Percentiles rank a stretch among this genome's conserved stretches.
Evolutionary conservation across 2,888 invertebrate genomes (phyloP).

Genomic region (Campoletis raptor): DNA sequence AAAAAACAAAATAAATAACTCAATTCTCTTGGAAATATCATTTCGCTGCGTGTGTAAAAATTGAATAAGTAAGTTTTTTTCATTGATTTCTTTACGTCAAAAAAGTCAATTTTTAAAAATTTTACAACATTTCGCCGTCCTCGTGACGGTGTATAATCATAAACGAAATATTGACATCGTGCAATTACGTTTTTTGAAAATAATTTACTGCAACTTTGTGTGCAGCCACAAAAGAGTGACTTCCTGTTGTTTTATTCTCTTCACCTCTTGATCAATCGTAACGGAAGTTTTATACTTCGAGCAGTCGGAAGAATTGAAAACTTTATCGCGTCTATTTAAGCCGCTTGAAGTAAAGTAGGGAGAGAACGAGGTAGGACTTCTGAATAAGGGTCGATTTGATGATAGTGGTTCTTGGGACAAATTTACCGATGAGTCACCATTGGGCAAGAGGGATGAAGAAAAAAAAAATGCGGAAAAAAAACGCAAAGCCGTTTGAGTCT

Average conservation of each 20-base stretch:
- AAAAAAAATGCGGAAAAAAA: slow-evolving; percentile 5
- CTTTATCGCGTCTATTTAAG: slow-evolving; percentile 8
- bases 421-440: slow-evolving; percentile 51
- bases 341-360: slow-evolving; percentile 11
- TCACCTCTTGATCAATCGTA: not conserved
- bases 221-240: not conserved
- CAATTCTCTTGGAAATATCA: no score
- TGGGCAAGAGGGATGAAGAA: slow-evolving; percentile 24
- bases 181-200: no score
- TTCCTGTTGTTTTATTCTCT: not conserved
- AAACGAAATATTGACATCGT: no score
- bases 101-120: no score
- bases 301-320: slow-evolving; percentile 2
- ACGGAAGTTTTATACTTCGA: not conserved
- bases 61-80: no score
- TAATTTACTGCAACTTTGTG: not conserved
- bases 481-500: slow-evolving; percentile 18
- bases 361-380: slow-evolving; percentile 18
- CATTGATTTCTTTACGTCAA: no score
- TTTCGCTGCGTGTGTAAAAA: no score
- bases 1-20: no score
- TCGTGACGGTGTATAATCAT: no score
- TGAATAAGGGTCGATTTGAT: slow-evolving; percentile 33
- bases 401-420: slow-evolving; percentile 41
- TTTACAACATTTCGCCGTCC: no score